phyloP scores from a whole-genome alignment of 1,140 invertebrate genomes.

The Heliothis virescens region DNA sequence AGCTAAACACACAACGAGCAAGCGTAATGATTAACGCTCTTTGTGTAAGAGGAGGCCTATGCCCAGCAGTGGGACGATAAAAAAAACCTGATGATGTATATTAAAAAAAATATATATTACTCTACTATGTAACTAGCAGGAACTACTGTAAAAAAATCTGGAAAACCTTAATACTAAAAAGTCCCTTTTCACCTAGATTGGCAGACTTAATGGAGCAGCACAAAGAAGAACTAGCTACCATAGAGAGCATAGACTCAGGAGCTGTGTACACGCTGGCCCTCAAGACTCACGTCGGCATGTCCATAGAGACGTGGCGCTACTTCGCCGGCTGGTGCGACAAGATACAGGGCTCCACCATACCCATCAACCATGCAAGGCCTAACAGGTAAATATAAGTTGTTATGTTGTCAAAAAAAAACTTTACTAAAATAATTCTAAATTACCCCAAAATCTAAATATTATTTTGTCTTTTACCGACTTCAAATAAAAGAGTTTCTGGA shows the following conservation, averaged over 20 bases:
- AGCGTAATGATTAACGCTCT: too few relatives aligned
- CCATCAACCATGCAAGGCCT: conserved; percentile 94
- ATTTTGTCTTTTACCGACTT: too few relatives aligned
- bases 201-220: conserved; percentile 97
- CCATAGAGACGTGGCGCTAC: conserved; percentile 96
- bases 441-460: too few relatives aligned
- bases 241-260: conserved; percentile 97
- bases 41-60: too few relatives aligned
- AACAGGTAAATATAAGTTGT: conserved; percentile 86
- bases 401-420: neutral
- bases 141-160: too few relatives aligned
- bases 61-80: too few relatives aligned
- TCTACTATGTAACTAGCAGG: too few relatives aligned
- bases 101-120: too few relatives aligned
- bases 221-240: conserved; percentile 97
- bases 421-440: too few relatives aligned
- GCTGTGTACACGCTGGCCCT: conserved; percentile 98
- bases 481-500: too few relatives aligned
- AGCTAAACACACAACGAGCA: too few relatives aligned
- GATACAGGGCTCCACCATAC: conserved; percentile 96
- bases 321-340: conserved; percentile 98
- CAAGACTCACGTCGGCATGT: conserved; percentile 98
- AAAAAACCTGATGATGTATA: too few relatives aligned
- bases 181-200: conserved; percentile 86
- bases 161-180: neutral